Conservation (phyloP, 1,140 invertebrate genomes). For the Theocolax elegans region DNA sequence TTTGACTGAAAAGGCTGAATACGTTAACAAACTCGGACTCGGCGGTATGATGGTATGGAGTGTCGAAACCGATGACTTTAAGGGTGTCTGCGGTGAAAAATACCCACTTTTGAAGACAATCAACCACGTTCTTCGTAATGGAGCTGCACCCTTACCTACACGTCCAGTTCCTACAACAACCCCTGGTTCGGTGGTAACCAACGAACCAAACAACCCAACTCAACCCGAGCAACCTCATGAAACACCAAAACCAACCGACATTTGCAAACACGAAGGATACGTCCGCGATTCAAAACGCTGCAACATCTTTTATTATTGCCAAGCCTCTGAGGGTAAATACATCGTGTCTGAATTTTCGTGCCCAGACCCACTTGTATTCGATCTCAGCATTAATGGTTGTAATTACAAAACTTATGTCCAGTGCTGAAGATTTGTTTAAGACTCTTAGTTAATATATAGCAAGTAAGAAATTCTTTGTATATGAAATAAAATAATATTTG, state of each 20-base stretch:
- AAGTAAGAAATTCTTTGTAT: too few relatives aligned
- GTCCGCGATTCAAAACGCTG: conserved; percentile 48
- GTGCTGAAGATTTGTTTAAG: neutral
- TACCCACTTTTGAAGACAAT: conserved; percentile 13
- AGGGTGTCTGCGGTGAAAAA: conserved; percentile 21
- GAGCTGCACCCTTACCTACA: neutral
- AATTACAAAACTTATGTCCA: neutral
- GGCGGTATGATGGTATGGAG: conserved; percentile 28
- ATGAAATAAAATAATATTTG: too few relatives aligned
- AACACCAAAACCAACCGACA: neutral
- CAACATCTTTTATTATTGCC: conserved; percentile 49
- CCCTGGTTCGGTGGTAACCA: neutral
- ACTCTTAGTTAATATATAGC: too few relatives aligned
- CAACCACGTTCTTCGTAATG: neutral
- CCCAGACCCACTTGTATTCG: neutral
- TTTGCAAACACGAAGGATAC: conserved; percentile 51
- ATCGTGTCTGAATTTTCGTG: neutral
- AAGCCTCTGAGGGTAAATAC: neutral
- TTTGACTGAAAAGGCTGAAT: conserved; percentile 36
- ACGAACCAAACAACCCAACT: neutral
- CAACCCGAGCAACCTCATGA: neutral
- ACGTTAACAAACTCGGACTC: conserved; percentile 26
- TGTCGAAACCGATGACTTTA: conserved; percentile 29
- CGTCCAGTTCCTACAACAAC: neutral
- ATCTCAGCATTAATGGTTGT: neutral